Base-by-base conservation (phyloP, 2,888 invertebrate genomes). In the Flabesymbios commensalis region DNA sequence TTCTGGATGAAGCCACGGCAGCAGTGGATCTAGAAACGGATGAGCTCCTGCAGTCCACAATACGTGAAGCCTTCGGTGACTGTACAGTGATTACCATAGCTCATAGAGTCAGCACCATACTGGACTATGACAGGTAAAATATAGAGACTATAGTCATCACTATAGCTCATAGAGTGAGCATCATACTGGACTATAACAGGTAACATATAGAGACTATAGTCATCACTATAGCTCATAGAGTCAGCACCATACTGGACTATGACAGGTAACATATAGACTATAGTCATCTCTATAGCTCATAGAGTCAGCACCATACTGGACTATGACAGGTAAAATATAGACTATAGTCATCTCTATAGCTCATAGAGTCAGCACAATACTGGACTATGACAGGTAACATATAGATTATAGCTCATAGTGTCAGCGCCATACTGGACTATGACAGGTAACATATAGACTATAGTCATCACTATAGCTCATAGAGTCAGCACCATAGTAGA, bases 361-460 rank as follows among this genome's bases (percentile, higher is more conserved):
- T 14, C 88, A 88, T 76, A 79, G 87, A 59, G 76, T 88, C 22
- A 83, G 85, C 70, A 87, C 87, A 17, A 85, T 88, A 17, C 74
- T 84, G 41, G 74, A 79, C 2, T 86, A 85, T 77, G n/a, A n/a
- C n/a, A n/a, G n/a, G n/a, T n/a, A n/a, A n/a, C n/a, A n/a, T n/a
- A n/a, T n/a, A n/a, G n/a, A n/a, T 86, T 41, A 87, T 88, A 70
- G 88, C 88, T 14, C 88, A 88, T 76, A 79, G 87, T 58, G 76
- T 88, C 22, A 83, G 85, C 70, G 87, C 87, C 17, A 85, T 88
- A 17, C 74, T 84, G 41, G 74, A 79, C 2, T 86, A 85, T 77
- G 84, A 87, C 73, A 81, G 85, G n/a, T n/a, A n/a, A n/a, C n/a
- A n/a, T n/a, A n/a, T n/a, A n/a, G n/a, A n/a, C n/a, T n/a, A n/a